A percentile compares a stretch with the other conserved stretches of the same genome.
Conservation (phyloP, 2,888 invertebrate genomes). For the Protodeltote pygarga region DNA sequence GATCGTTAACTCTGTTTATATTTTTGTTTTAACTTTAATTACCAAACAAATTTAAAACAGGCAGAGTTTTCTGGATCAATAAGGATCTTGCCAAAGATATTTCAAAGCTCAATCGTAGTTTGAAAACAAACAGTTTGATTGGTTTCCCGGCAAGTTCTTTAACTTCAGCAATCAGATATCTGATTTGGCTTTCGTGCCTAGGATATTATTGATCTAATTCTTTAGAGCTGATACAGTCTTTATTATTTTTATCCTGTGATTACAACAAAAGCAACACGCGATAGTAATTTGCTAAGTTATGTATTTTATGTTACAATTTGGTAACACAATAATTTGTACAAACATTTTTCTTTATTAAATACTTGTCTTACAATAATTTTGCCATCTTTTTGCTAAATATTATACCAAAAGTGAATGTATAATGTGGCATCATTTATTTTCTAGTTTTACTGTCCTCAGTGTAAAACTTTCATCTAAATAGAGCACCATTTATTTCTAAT, state of each 20-base stretch:
- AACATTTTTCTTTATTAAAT: too few relatives aligned
- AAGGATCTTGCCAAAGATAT: slow-evolving; percentile 16
- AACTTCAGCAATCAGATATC: slow-evolving; percentile 37
- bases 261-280: too few relatives aligned
- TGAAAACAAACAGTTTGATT: slow-evolving; percentile 49
- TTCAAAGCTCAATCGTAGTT: slow-evolving; percentile 44
- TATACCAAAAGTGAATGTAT: slow-evolving; percentile 18
- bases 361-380: slow-evolving; percentile 13
- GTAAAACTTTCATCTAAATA: too few relatives aligned
- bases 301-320: too few relatives aligned
- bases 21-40: slow-evolving; percentile 14
- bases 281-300: too few relatives aligned
- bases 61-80: slow-evolving; percentile 1
- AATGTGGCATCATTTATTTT: slow-evolving; percentile 9
- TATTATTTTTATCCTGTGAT: too few relatives aligned
- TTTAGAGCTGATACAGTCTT: slow-evolving; percentile 1
- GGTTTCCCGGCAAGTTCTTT: slow-evolving; percentile 31
- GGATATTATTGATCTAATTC: slow-evolving; percentile 9
- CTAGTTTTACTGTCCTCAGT: too few relatives aligned
- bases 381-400: slow-evolving; percentile 28
- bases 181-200: slow-evolving; percentile 14
- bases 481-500: too few relatives aligned
- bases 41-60: slow-evolving; percentile 27
- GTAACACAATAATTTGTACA: too few relatives aligned
- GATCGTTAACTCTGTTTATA: slow-evolving; percentile 14